These are phyloP conservation scores for Mustelus asterias DNA, from an alignment of 2,113 vertebrate species.

Conservation along the genomic window DNA sequence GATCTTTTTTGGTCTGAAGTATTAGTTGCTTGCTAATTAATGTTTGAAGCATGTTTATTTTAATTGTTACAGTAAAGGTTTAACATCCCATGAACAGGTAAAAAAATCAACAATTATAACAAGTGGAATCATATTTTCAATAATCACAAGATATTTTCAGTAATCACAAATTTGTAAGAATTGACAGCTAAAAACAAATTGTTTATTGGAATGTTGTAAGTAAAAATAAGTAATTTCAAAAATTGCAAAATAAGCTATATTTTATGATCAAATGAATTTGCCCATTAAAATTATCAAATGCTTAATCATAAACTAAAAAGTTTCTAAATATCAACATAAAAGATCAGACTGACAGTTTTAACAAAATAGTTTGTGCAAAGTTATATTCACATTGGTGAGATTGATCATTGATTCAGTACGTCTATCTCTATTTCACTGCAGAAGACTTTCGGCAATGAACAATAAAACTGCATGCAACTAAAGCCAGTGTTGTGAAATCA, in stretches of 20 bases:
- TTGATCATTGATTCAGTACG: neutral
- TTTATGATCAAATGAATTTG: neutral
- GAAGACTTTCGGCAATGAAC: neutral
- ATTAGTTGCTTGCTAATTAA: neutral
- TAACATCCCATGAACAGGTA: too few relatives aligned
- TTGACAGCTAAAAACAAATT: neutral
- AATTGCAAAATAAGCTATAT: neutral
- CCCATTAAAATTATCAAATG: neutral
- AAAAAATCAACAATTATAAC: too few relatives aligned
- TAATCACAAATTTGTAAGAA: neutral
- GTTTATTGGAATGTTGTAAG: conserved; percentile 17
- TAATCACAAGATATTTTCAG: neutral
- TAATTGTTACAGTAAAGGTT: neutral
- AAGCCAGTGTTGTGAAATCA: neutral
- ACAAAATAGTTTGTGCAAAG: neutral
- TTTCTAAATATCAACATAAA: neutral
- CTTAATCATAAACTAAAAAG: neutral
- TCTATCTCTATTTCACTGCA: neutral
- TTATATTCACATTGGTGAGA: neutral
- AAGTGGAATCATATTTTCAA: too few relatives aligned
- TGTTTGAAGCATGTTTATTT: neutral
- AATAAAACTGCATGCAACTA: conserved; percentile 12
- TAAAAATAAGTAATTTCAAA: conserved; percentile 21
- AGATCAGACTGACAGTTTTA: neutral
- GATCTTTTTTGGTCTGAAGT: neutral